Base-by-base conservation (phyloP, 2,113 vertebrate species). In the Tachuris rubrigastra region DNA sequence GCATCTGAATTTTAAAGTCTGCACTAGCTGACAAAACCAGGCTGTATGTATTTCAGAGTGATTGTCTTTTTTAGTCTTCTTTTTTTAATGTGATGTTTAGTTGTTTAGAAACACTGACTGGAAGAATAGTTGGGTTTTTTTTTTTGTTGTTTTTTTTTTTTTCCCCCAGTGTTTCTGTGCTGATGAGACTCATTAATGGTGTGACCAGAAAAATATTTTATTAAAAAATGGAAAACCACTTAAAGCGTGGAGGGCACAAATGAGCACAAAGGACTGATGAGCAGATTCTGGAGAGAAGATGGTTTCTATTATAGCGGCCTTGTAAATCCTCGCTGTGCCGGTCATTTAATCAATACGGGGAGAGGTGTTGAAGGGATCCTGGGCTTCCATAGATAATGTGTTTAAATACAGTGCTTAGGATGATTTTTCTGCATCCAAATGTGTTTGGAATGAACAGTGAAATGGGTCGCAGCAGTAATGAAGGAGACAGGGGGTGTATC, bases 391-490 rank as follows among this genome's bases (percentile, higher is more conserved):
- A 91, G 92, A 46, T 87, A 85, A 75, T 53, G 53, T 47, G 60
- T n/a, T 79, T 69, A 88, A 92, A 92, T 68, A n/a, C 88, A 42
- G 47, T 5, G 74, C 80, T 97, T 46, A 39, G 63, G 87, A 37
- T 93, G 95, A 69, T 90, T 93, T 76, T 74, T 94, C 23, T 91
- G 85, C 93, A 86, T 68, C 82, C 89, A 85, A 93, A 91, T 83
- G 86, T 94, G 88, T 87, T 96, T 59, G 65, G 96, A 85, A 95
- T 93, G 95, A 95, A 46, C 90, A 85, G 92, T 92, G 97, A 91
- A 97, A 93, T 93, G 85, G 42, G n/a, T 93, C 89, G 95, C 91
- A 63, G 94, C 95, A 47, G 74, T 68, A 87, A 90, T 77, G 97
- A 94, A 65, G 94, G 86, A 74, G 87, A 16, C 18, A 7, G 44